These are phyloP conservation scores for Cladopsammia gracilis DNA, from an alignment of 64 coral and sea anemone genomes.

Conservation along the genomic window DNA sequence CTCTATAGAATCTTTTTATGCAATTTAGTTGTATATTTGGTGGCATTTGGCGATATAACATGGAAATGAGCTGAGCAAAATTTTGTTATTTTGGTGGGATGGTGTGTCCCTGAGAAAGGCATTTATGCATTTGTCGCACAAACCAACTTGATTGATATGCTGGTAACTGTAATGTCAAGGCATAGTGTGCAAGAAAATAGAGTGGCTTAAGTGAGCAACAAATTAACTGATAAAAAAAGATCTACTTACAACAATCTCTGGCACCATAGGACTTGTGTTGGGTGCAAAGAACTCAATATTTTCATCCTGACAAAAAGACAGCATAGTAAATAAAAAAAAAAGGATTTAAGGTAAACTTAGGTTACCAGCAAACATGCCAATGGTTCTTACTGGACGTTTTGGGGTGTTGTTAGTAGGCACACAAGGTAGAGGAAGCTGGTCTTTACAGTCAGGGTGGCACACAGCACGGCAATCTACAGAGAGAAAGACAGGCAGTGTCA, in stretches of 20 bases:
- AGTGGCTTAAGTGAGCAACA: too few species aligned
- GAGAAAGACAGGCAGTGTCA: too few species aligned
- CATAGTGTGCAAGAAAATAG: too few species aligned
- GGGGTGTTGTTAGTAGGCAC: constrained; percentile 87
- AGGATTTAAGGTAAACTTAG: background rate
- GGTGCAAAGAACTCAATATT: constrained; percentile 98
- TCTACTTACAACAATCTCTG: constrained; percentile 88
- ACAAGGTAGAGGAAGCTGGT: constrained; percentile 85
- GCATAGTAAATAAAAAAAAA: background rate
- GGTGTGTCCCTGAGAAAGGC: too few species aligned
- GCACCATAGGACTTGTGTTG: constrained; percentile 85
- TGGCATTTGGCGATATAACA: too few species aligned
- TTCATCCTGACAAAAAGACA: constrained; percentile 78
- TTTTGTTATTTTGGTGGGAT: too few species aligned
- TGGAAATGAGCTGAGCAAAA: too few species aligned
- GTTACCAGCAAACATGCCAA: background rate
- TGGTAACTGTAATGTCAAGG: too few species aligned
- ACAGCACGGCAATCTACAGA: constrained; percentile 92
- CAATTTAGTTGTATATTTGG: too few species aligned
- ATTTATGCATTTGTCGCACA: too few species aligned
- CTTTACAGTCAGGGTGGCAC: constrained; percentile 97
- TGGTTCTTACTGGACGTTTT: constrained; percentile 51
- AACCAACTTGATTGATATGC: too few species aligned
- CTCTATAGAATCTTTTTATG: too few species aligned
- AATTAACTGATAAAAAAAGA: background rate